A percentile compares a stretch with the other conserved stretches of the same genome.
Evolutionary conservation across 2,888 invertebrate species (phyloP).

Genomic region (Stictocephala bisonia): DNA sequence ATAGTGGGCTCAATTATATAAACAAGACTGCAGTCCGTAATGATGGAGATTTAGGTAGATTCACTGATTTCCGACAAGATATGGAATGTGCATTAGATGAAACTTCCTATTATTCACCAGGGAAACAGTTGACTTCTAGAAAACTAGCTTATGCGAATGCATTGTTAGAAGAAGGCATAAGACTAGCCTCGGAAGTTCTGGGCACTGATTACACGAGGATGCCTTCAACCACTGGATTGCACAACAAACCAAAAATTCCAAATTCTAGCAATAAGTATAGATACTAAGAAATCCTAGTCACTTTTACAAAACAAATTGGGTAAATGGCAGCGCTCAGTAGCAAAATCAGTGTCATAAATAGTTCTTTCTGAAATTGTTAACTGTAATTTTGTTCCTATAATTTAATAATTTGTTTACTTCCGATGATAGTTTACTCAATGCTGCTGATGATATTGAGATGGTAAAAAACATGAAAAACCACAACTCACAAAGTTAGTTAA

Average conservation of each 20-base stretch:
- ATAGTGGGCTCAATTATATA: not conserved
- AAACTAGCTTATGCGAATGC: slow-evolving; percentile 28
- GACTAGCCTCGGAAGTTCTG: slow-evolving; percentile 23
- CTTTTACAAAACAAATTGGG: too few species aligned
- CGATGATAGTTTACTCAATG: too few species aligned
- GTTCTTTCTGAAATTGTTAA: too few species aligned
- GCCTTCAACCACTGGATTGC: not conserved
- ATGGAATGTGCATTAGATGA: slow-evolving; percentile 56
- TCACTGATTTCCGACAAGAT: slow-evolving; percentile 57
- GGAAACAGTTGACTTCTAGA: not conserved
- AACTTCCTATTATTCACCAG: slow-evolving; percentile 18
- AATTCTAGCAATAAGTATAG: slow-evolving; percentile 13
- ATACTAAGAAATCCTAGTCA: too few species aligned
- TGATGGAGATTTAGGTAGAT: slow-evolving; percentile 42
- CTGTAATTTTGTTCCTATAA: too few species aligned
- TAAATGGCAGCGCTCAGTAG: too few species aligned
- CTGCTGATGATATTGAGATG: too few species aligned
- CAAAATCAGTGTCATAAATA: too few species aligned
- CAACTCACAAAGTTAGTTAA: too few species aligned
- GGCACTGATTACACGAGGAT: not conserved
- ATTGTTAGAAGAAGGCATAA: slow-evolving; percentile 19
- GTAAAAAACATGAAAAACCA: too few species aligned
- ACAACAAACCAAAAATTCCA: not conserved
- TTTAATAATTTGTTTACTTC: too few species aligned
- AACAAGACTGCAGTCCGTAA: not conserved